Evolutionary conservation across 1,140 invertebrate genomes (phyloP).

Genomic region (Drosophila nigromelanica): DNA sequence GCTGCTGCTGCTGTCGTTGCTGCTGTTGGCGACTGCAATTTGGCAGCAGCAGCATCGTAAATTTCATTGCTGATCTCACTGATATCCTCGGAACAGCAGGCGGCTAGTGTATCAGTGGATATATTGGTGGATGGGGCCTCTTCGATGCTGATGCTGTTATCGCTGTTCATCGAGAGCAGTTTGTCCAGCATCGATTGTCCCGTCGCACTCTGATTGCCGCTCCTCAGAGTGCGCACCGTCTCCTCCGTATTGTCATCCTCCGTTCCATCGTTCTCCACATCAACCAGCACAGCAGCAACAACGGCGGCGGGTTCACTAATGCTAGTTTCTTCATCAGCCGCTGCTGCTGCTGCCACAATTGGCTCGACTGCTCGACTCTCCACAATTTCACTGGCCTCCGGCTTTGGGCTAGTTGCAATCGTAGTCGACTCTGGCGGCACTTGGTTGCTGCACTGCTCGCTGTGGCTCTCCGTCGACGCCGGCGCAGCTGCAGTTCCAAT

Average conservation of each 20-base stretch:
- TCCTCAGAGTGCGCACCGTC: conserved; percentile 69
- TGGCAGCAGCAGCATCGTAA: conserved; percentile 43
- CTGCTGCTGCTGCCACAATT: neutral
- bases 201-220: conserved; percentile 43
- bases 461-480: neutral
- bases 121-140: conserved; percentile 75
- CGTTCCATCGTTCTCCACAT: conserved; percentile 66
- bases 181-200: conserved; percentile 82
- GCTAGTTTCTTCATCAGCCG: neutral
- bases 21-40: conserved; percentile 5
- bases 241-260: conserved; percentile 82
- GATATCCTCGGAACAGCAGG: conserved; percentile 75
- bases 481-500: conserved; percentile 38
- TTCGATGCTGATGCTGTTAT: conserved; percentile 73
- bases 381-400: neutral
- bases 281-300: conserved; percentile 51
- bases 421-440: neutral
- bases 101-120: conserved; percentile 78
- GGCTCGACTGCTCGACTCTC: conserved; percentile 9
- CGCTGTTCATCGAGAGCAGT: conserved; percentile 79
- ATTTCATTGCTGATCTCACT: conserved; percentile 78
- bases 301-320: conserved; percentile 32
- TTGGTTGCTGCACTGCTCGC: conserved; percentile 3
- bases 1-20: conserved; percentile 2
- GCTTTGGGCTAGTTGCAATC: neutral